A percentile compares a stretch with the other conserved stretches of the same genome.
These are phyloP conservation scores for Euproctis similis DNA, from an alignment of 2,888 invertebrate genomes.

Conservation along the genomic window DNA sequence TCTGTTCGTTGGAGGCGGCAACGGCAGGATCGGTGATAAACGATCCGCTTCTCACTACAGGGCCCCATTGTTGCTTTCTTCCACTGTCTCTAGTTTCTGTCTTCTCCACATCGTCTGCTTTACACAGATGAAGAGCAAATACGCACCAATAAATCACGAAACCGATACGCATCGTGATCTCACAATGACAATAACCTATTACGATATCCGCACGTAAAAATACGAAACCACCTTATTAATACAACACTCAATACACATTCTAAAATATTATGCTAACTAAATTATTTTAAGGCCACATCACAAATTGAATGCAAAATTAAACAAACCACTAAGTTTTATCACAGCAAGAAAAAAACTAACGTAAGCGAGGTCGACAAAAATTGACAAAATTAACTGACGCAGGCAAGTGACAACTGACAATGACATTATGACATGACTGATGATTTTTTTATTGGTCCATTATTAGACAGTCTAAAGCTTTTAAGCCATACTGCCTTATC, in stretches of 20 bases:
- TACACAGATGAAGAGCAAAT: conserved; percentile 66
- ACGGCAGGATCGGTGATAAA: conserved; percentile 48
- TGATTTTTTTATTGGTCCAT: too few species aligned
- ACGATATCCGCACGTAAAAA: conserved; percentile 48
- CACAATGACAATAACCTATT: conserved; percentile 62
- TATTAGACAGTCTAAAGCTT: too few species aligned
- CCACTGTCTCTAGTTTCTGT: conserved; percentile 60
- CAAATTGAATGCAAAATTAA: conserved; percentile 50
- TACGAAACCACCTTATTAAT: conserved; percentile 44
- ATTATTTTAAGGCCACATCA: conserved; percentile 55
- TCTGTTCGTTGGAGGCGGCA: conserved; percentile 59
- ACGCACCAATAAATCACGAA: conserved; percentile 71
- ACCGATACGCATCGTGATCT: conserved; percentile 72
- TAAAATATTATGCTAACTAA: conserved; percentile 44
- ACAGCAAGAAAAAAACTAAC: conserved; percentile 42
- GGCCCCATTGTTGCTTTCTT: conserved; percentile 62
- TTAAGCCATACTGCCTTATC: too few species aligned
- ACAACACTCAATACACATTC: conserved; percentile 62
- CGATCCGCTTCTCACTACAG: conserved; percentile 51
- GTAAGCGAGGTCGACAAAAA: conserved; percentile 47
- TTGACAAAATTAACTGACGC: too few species aligned
- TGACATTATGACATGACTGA: too few species aligned
- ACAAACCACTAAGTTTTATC: conserved; percentile 51
- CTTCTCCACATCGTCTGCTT: conserved; percentile 65
- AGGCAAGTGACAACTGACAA: too few species aligned